A percentile compares a stretch with the other conserved stretches of the same genome.
These are phyloP conservation scores for Brachionichthys hirsutus DNA, from an alignment of 2,113 vertebrate genomes.

Conservation along the genomic window DNA sequence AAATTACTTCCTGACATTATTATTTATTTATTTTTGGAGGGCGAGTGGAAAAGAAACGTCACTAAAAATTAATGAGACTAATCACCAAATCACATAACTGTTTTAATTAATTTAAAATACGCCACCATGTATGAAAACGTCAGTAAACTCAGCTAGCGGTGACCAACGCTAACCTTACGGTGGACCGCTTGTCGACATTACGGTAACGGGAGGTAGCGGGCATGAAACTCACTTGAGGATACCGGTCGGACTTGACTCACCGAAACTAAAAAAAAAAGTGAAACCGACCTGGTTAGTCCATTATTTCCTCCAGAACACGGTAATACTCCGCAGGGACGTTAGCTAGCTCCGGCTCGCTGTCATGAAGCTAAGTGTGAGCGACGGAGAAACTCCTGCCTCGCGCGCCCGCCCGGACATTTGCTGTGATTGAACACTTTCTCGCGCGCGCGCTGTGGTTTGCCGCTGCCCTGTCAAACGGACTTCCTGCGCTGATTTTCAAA, in stretches of 20 bases:
- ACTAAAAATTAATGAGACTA: no score
- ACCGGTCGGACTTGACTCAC: no score
- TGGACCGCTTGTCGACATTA: no score
- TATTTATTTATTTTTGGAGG: no score
- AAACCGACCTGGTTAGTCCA: slow-evolving; percentile 46
- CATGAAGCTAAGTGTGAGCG: not conserved
- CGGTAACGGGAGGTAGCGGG: no score
- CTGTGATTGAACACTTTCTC: slow-evolving; percentile 14
- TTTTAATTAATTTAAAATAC: not conserved
- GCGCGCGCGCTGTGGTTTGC: not conserved
- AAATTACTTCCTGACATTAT: no score
- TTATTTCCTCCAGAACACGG: slow-evolving; percentile 28
- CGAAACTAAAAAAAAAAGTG: not conserved
- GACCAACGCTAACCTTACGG: not conserved
- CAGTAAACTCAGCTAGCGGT: no score
- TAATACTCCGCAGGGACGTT: no score
- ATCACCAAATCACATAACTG: not conserved
- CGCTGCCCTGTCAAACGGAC: slow-evolving; percentile 23
- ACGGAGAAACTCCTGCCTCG: no score
- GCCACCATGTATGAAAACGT: no score
- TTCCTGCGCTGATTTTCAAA: slow-evolving; percentile 41
- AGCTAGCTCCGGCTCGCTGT: not conserved
- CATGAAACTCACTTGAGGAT: no score
- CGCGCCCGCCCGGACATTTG: not conserved
- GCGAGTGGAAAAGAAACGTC: no score